Percentiles rank a stretch among this genome's conserved stretches.
These are phyloP conservation scores for Sebastolobus alascanus DNA, from an alignment of 2,797 vertebrate genomes.

Conservation along the genomic window DNA sequence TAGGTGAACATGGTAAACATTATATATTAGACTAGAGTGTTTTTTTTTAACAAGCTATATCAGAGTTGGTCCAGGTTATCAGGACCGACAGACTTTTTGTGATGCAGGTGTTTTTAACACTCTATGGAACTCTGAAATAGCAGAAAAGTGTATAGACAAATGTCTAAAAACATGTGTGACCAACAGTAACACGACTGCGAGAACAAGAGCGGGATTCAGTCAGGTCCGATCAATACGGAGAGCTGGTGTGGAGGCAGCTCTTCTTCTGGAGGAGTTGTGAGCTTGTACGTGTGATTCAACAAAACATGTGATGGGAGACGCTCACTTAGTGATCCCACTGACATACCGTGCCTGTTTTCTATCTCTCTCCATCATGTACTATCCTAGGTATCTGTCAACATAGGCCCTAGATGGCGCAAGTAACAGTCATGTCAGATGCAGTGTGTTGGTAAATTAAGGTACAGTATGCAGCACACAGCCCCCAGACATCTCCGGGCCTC, in stretches of 20 bases:
- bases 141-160: conserved; percentile 1
- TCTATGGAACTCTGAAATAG: neutral
- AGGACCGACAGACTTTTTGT: neutral
- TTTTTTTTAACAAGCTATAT: neutral
- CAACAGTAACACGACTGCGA: conserved; percentile 21
- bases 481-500: conserved; percentile 50
- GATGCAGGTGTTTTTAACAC: conserved; percentile 3
- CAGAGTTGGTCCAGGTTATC: neutral
- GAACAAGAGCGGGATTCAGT: conserved; percentile 35
- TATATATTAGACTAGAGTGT: neutral
- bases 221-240: conserved; percentile 26
- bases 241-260: conserved; percentile 40
- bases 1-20: neutral
- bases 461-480: conserved; percentile 49
- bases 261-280: conserved; percentile 37
- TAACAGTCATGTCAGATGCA: conserved; percentile 45
- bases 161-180: conserved; percentile 29
- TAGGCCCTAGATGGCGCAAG: conserved; percentile 28
- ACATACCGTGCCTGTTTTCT: conserved; percentile 43
- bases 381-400: conserved; percentile 46
- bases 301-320: conserved; percentile 36
- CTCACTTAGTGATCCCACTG: conserved; percentile 45
- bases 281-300: conserved; percentile 46
- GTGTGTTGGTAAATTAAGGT: conserved; percentile 68
- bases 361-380: conserved; percentile 48